Evolutionary conservation across 2,797 vertebrate species (phyloP), one percentile per base, ranked within the genome.

Genomic region (Aplochiton taeniatus): DNA sequence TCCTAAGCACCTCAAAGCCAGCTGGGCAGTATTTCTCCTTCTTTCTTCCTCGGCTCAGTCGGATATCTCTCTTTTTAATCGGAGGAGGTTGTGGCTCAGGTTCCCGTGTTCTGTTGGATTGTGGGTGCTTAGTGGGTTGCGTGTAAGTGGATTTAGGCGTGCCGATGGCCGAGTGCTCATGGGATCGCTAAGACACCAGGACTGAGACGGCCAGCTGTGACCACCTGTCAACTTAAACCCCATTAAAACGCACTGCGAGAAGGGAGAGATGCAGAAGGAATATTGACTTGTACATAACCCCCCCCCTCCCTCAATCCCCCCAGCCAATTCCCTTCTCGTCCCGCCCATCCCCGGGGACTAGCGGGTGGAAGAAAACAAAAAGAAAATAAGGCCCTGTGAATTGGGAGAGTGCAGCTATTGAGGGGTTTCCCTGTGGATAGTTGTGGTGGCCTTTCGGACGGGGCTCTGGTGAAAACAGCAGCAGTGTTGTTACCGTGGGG

Each of bases 141-240:
- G 68, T 80, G 68, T 83, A 79, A 81, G 74, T 81, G 77, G 73
- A 77, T 80, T 82, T 82, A 58, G 66, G 68, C 20, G 63, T 9
- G 42, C 65, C 52, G 20, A 72, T 55, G 79, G 74, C 83, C 74
- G 45, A 65, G 70, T 44, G 68, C 76, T 58, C 59, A 65, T 43
- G 66, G 68, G 72, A 78, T 74, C 75, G 75, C 59, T 78, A 62
- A 69, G 68, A 81, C 64, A 66, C 62, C 74, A 31, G 31, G 73
- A 61, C 59, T 0, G 56, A 70, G 80, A 83, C 75, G 75, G 72
- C 69, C 74, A 49, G 69, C 74, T 69, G 84, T 73, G 78, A 85
- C 83, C 78, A 73, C 74, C 81, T 68, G 82, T 82, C 86, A 76
- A 72, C 84, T 80, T 74, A 74, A 79, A 87, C 79, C 77, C 88